Evolutionary conservation across 2,888 invertebrate genomes (phyloP), one percentile per base, ranked within the genome.

Genomic region (Meliscaeva auricollis): DNA sequence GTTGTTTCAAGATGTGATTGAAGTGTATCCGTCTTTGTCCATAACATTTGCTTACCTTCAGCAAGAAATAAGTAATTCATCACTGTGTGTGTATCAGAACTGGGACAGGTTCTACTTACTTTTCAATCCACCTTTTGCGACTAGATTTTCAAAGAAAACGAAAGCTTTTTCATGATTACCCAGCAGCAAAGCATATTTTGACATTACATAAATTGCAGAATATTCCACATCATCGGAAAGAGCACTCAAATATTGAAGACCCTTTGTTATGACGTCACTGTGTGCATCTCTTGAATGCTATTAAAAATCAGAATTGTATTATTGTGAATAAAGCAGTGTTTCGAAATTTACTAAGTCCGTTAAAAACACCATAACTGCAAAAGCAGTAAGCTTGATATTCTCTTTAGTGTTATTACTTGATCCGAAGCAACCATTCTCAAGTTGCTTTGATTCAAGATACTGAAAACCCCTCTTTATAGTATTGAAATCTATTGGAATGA

Each of bases 371-470:
- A 96, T 93, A 3, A 96, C 90, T 0, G 95, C 95, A 89, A 95
- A 97, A 0, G 97, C 96, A 0, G 97, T 97, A 17, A 97, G 91
- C 0, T 96, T 95, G 7, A 96, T 92, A 35, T 95, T 95, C 84
- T 95, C 94, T 9, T 88, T 88, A 20, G 96, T 94, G 87, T 94
- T 94, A 35, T 96, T 97, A 22, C 94, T 94, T 92, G 98, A 97
- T 0, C 94, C 94, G 90, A 97, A 97, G 88, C 95, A 95, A 58
- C 97, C 97, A 88, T 96, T 95, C 2, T 93, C 89, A 3, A 94
- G 94, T 92, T 97, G 97, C 80, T 94, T 93, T 8, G 93, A 92
- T 0, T 95, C 92, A 32, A 98, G 92, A 95, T 96, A 98, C 35
- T 94, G 92, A 11, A 97, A 92, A 5, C 96, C 95, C 44, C 94